These are phyloP conservation scores for Oryzias celebensis DNA, from an alignment of 2,113 vertebrate species.

Conservation along the genomic window DNA sequence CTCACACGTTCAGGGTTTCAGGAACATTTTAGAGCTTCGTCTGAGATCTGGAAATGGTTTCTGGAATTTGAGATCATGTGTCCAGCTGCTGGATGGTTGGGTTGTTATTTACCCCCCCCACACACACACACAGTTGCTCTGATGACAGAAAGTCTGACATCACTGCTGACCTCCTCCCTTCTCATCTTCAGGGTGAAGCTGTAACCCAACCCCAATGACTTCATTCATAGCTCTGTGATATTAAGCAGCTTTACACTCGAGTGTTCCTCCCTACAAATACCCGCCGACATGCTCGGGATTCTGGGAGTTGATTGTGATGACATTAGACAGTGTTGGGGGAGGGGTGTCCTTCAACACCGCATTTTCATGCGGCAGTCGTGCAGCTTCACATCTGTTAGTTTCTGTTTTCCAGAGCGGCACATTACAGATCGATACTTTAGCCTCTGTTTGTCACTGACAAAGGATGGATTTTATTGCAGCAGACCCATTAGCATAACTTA, in stretches of 20 bases:
- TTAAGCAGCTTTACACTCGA: conserved; percentile 59
- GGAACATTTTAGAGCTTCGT: not conserved
- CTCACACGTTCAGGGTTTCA: not conserved
- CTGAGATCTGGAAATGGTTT: not conserved
- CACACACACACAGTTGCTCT: not conserved
- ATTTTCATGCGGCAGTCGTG: not conserved
- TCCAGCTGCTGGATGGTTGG: not conserved
- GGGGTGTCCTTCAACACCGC: not conserved
- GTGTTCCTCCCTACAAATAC: conserved; percentile 53
- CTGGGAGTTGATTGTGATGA: conserved; percentile 35
- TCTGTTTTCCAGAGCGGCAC: too few species aligned
- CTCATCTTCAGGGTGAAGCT: conserved; percentile 15
- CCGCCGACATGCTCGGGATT: conserved; percentile 41
- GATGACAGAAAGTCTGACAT: conserved; percentile 28
- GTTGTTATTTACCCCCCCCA: not conserved
- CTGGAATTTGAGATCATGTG: conserved; percentile 6
- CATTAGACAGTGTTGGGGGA: conserved; percentile 17
- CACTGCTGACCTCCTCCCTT: conserved; percentile 40
- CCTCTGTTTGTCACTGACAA: too few species aligned
- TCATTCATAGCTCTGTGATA: conserved; percentile 13
- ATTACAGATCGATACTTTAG: too few species aligned
- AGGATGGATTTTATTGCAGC: too few species aligned
- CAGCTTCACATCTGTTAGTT: not conserved
- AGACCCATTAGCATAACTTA: too few species aligned
- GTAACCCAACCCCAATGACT: conserved; percentile 40